Conservation (phyloP, 2,888 invertebrate species). For the Heliconius cydno region DNA sequence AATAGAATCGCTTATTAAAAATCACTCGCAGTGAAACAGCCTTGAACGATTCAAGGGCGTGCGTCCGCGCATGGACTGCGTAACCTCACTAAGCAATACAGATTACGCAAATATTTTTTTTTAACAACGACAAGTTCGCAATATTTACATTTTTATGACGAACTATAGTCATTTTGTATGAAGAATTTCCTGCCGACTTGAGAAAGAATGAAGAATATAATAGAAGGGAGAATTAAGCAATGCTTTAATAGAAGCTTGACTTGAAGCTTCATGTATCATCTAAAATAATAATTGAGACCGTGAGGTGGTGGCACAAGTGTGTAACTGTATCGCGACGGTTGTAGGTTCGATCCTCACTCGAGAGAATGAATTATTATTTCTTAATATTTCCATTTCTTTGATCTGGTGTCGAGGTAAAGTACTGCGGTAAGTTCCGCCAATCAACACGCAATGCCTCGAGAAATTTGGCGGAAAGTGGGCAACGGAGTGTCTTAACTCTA, state of each 20-base stretch:
- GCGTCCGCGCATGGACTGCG: conserved; percentile 40
- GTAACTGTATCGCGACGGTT: too few species aligned
- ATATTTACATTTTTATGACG: conserved; percentile 36
- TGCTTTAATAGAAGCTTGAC: background rate
- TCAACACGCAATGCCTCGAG: too few species aligned
- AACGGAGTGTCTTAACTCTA: too few species aligned
- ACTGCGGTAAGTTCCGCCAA: too few species aligned
- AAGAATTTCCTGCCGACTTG: background rate
- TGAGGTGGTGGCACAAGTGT: too few species aligned
- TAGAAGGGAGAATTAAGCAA: background rate
- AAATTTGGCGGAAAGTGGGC: too few species aligned
- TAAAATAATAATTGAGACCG: background rate
- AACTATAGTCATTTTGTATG: background rate
- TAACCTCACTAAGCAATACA: conserved; percentile 44
- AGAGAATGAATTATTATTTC: too few species aligned
- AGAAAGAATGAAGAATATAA: background rate
- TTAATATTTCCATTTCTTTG: too few species aligned
- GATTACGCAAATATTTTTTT: conserved; percentile 42
- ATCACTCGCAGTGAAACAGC: conserved; percentile 21
- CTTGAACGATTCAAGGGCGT: conserved; percentile 47
- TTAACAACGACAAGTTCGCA: conserved; percentile 23
- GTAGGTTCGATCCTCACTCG: too few species aligned
- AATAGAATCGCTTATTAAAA: conserved; percentile 24
- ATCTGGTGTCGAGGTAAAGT: too few species aligned
- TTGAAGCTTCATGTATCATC: background rate